Evolutionary conservation across 2,113 vertebrate species (phyloP), one percentile per base, ranked within the genome.

Genomic region (Philantomba maxwellii): DNA sequence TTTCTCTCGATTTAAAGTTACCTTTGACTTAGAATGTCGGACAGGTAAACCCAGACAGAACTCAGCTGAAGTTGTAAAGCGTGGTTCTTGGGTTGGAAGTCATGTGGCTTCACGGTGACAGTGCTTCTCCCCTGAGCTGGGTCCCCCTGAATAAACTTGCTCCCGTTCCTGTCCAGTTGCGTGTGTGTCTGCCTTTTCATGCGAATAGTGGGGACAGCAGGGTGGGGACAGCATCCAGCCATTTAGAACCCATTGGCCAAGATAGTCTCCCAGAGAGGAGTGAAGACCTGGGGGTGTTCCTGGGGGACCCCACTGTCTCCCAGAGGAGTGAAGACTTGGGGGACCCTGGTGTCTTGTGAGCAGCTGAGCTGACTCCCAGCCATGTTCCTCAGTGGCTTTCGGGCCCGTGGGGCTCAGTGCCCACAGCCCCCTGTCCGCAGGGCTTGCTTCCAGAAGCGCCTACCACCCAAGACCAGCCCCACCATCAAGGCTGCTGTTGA

Each of bases 391-490:
- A 25, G 77, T 53, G 49, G 11, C 78, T 6, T 6, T 33, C 30
- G 0, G 30, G 47, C 33, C 49, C 1, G 3, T n/a, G 19, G 33
- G 78, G 47, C 4, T 51, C 47, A 33, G 49, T 2, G 2, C 30
- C 28, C 23, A 3, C 12, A 25, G 23, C 23, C 36, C 36, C 21
- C 23, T 43, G 70, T 75, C 70, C 3, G 1, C 70, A 14, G 36
- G 70, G 23, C 36, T 49, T 47, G 45, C 16, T 80, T 81, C 30
- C 30, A 4, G 49, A n/a, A n/a, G 33, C 6, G 1, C 39, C 70
- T 14, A 14, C 36, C 70, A 39, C 23, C 70, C 23, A 75, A 39
- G n/a, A 70, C 66, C 43, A 47, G 28, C 45, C 75, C 75, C 45
- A 78, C 45, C 45, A 11, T 19, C 5, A 17, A 17, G 15, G 75